Evolutionary conservation across 2,888 invertebrate genomes (phyloP).

Genomic region (Thalpophila matura): DNA sequence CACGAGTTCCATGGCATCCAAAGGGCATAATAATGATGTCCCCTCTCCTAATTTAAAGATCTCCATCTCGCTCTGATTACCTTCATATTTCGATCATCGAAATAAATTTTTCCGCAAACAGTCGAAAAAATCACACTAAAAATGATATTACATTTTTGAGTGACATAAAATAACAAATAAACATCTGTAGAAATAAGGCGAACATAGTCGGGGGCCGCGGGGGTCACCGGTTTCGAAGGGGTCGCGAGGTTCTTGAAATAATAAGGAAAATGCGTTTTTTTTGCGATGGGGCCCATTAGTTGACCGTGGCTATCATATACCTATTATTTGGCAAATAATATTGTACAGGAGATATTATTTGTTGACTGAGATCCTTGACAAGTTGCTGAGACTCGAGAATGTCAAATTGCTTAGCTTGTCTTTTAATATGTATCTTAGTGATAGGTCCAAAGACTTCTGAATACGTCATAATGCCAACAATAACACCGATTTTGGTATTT

Average conservation of each 20-base stretch:
- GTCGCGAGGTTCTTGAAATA: constrained; percentile 12
- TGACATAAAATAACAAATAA: constrained; percentile 49
- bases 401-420: constrained; percentile 1
- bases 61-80: constrained; percentile 19
- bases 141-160: constrained; percentile 51
- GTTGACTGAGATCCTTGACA: not conserved
- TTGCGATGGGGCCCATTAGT: constrained; percentile 44
- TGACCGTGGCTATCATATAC: constrained; percentile 17
- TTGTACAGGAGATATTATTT: constrained; percentile 29
- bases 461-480: no score
- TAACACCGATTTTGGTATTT: no score
- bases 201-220: constrained; percentile 9
- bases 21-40: not conserved
- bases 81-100: constrained; percentile 23
- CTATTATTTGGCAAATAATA: constrained; percentile 26
- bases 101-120: constrained; percentile 13
- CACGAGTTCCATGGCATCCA: no score
- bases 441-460: no score
- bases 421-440: not conserved
- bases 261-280: constrained; percentile 48
- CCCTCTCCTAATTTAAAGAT: not conserved
- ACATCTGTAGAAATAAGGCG: constrained; percentile 40
- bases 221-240: not conserved
- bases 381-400: not conserved
- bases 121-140: constrained; percentile 23